Evolutionary conservation across 1,140 invertebrate species (phyloP), one percentile per base, ranked within the genome.

Genomic region (Leptopilina clavipes): DNA sequence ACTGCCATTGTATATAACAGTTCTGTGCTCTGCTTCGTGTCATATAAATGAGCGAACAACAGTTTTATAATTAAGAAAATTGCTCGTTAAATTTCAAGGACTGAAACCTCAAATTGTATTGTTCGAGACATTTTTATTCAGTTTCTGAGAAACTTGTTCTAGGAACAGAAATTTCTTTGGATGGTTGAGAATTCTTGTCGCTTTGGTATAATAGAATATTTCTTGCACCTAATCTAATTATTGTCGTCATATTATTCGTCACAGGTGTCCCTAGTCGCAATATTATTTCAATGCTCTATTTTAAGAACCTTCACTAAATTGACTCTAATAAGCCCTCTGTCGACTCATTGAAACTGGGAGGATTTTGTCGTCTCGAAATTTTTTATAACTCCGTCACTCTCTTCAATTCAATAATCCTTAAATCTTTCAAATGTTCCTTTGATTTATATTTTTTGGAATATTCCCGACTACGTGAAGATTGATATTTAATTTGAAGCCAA

Each of bases 221-320:
- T n/a, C n/a, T n/a, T n/a, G n/a, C n/a, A n/a, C n/a, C 17, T 71
- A 74, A 79, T 81, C 73, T 56, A 59, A 71, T 79, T 79, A 19
- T 74, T 72, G 17, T 75, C 25, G 25, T 65, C n/a, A n/a, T n/a
- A n/a, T 76, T 77, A 56, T 81, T 77, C 75, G 48, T 45, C 52
- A 19, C 71, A 48, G 25, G 37, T 73, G 80, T 74, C 78, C 76
- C 76, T 74, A 82, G 77, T 79, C 74, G 59, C 59, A 65, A 31
- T 31, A 31, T 65, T 31, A 65, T 65, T 65, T 84, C 82, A 80
- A 83, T 82, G 59, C 7, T 37, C 82, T 87, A 87, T 87, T 85
- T 87, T 86, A 85, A 86, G 84, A 80, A 73, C 70, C 79, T 78
- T 79, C 25, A 74, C 70, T 84, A 85, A 87, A 87, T 86, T 87